These are phyloP conservation scores for Silurus glanis DNA, from an alignment of 2,113 vertebrate genomes.

Conservation along the genomic window DNA sequence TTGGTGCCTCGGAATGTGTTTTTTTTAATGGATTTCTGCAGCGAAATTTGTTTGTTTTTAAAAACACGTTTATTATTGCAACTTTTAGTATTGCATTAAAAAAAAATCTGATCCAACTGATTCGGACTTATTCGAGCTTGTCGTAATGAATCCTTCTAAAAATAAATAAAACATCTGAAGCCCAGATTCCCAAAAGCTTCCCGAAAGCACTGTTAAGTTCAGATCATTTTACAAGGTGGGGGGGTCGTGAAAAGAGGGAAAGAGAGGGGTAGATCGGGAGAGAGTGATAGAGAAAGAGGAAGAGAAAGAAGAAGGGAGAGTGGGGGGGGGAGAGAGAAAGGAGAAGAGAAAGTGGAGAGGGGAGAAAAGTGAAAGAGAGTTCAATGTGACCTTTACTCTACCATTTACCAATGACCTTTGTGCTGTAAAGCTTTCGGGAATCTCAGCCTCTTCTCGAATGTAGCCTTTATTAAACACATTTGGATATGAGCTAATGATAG, in stretches of 20 bases:
- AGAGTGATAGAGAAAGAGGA: neutral
- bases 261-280: neutral
- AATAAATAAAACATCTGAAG: neutral
- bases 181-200: constrained; percentile 2
- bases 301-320: neutral
- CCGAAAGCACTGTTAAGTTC: neutral
- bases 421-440: neutral
- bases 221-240: neutral
- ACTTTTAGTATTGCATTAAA: neutral
- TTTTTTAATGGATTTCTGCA: neutral
- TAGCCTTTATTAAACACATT: neutral
- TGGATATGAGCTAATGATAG: neutral
- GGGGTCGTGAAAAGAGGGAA: too few relatives aligned
- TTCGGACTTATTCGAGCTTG: neutral
- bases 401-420: neutral
- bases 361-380: neutral
- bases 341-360: neutral
- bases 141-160: neutral
- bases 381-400: neutral
- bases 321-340: neutral
- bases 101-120: neutral
- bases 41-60: neutral
- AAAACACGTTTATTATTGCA: neutral
- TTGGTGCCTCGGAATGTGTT: neutral
- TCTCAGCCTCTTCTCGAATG: neutral